These are phyloP conservation scores for Ectropis crepuscularia DNA, from an alignment of 2,888 invertebrate species.

Conservation along the genomic window DNA sequence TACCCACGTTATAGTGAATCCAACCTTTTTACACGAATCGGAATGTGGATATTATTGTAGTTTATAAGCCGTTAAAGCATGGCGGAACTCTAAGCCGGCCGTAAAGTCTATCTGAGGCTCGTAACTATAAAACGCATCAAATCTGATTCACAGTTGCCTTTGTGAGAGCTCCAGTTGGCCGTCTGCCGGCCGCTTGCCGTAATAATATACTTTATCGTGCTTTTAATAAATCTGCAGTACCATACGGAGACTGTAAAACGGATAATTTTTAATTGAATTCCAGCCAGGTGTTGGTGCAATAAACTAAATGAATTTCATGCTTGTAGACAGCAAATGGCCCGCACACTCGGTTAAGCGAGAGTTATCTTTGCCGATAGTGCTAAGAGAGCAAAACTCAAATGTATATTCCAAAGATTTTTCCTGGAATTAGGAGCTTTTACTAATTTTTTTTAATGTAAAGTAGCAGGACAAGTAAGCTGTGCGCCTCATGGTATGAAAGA, in stretches of 20 bases:
- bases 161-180: constrained; percentile 64
- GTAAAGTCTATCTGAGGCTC: constrained; percentile 67
- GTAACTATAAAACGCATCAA: constrained; percentile 74
- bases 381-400: constrained; percentile 21
- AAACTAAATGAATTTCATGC: constrained; percentile 61
- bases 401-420: too few relatives aligned
- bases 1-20: constrained; percentile 28
- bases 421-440: too few relatives aligned
- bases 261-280: constrained; percentile 73
- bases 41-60: constrained; percentile 49
- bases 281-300: constrained; percentile 69
- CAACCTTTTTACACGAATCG: constrained; percentile 45
- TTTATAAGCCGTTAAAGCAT: constrained; percentile 53
- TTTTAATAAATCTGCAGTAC: constrained; percentile 66
- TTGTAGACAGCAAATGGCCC: constrained; percentile 44
- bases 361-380: constrained; percentile 36
- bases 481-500: too few relatives aligned
- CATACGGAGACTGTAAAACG: constrained; percentile 63
- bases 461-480: too few relatives aligned
- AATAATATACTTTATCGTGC: constrained; percentile 69
- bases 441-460: too few relatives aligned
- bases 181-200: constrained; percentile 57
- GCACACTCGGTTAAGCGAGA: constrained; percentile 41
- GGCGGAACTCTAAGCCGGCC: constrained; percentile 58
- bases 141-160: constrained; percentile 72